Evolutionary conservation across 2,113 vertebrate genomes (phyloP), one percentile per base, ranked within the genome.

Genomic region (Dicaeum eximium): DNA sequence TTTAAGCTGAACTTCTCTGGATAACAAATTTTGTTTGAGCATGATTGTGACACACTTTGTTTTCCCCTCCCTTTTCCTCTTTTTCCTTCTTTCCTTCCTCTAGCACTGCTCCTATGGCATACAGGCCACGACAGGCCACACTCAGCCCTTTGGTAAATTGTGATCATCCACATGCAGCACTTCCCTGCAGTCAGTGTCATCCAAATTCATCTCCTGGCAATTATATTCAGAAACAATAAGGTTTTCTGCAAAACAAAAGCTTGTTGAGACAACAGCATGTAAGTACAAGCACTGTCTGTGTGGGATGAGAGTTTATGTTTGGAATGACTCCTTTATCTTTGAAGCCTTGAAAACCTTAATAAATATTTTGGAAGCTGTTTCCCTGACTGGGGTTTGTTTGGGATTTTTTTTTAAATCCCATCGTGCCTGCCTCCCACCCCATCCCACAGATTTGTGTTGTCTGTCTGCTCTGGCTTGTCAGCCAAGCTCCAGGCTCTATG

Each of bases 261-360:
- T 93, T 6, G 1, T 38, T 48, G 42, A 88, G 67, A 86, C 81
- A 95, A 80, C 24, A 71, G 51, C 40, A 38, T 81, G 60, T 48
- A 48, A 83, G 74, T 40, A 80, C 62, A 86, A 77, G 74, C 38
- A 67, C 30, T 61, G 57, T 22, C 48, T 86, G 28, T 44, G 62
- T 78, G 60, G 88, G 79, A 78, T 70, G 67, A 73, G 42, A 53
- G 72, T 67, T 90, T 83, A 78, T 86, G 75, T 67, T 94, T 88
- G 60, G 88, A 92, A 88, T 45, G 4, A 60, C 69, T 87, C 74
- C 51, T 91, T 66, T 74, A 37, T 67, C 75, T 93, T 30, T 90
- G 93, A 93, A 93, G 74, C n/a, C 42, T 80, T 92, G 72, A 88
- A 93, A 95, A 73, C 42, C 22, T 73, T 96, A 66, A 85, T 80